Conservation (phyloP, 1,140 invertebrate genomes). For the Drosophila orena region DNA sequence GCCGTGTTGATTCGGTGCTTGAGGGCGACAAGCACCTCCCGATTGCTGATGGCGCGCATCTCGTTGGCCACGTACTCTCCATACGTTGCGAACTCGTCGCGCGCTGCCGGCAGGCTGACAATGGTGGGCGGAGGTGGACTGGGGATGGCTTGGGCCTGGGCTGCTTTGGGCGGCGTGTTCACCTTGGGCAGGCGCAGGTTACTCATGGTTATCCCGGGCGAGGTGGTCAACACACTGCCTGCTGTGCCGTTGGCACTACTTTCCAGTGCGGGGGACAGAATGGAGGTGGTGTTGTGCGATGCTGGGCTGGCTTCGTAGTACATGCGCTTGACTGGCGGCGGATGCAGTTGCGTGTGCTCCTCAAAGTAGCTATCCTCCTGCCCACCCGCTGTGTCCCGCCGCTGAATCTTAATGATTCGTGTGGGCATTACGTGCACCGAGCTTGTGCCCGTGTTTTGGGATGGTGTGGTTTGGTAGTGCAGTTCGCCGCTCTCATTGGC, state of each 20-base stretch:
- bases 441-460: conserved; percentile 27
- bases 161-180: conserved; percentile 44
- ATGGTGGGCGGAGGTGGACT: conserved; percentile 23
- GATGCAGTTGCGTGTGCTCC: conserved; percentile 51
- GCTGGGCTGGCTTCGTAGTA: conserved; percentile 60
- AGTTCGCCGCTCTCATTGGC: conserved; percentile 69
- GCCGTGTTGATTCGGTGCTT: conserved; percentile 84
- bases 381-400: conserved; percentile 51
- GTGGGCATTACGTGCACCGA: conserved; percentile 67
- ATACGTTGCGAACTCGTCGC: conserved; percentile 77
- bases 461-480: conserved; percentile 56
- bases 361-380: conserved; percentile 66
- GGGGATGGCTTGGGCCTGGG: conserved; percentile 46
- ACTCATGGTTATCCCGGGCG: conserved; percentile 40
- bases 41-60: conserved; percentile 72
- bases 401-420: conserved; percentile 76
- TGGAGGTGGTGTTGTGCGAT: conserved; percentile 47
- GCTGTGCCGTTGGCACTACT: conserved; percentile 29
- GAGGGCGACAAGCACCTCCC: conserved; percentile 74
- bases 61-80: conserved; percentile 83
- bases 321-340: conserved; percentile 60
- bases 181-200: conserved; percentile 59
- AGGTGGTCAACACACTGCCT: conserved; percentile 21
- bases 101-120: conserved; percentile 27
- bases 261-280: conserved; percentile 47